Evolutionary conservation across 2,888 invertebrate genomes (phyloP).

Genomic region (Leptinotarsa juncta): DNA sequence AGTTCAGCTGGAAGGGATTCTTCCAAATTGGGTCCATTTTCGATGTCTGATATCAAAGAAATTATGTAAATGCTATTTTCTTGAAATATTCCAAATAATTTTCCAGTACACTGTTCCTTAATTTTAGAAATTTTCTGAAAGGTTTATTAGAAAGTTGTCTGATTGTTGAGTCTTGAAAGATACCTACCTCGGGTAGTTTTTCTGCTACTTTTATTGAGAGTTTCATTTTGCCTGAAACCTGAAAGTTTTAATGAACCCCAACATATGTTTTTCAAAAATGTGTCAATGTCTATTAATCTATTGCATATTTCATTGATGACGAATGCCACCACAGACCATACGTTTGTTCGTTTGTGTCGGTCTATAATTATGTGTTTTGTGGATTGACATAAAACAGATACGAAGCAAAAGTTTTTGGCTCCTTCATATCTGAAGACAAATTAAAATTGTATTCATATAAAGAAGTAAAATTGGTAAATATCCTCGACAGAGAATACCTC

Average conservation of each 20-base stretch:
- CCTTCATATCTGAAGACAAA: too few relatives aligned
- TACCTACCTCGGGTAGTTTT: slow-evolving; percentile 76
- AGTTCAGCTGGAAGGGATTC: slow-evolving; percentile 81
- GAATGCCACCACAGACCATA: too few relatives aligned
- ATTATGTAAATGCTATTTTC: slow-evolving; percentile 77
- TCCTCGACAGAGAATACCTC: too few relatives aligned
- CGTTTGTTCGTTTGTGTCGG: too few relatives aligned
- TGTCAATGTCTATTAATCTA: too few relatives aligned
- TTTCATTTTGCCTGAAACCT: not conserved
- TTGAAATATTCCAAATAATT: slow-evolving; percentile 81
- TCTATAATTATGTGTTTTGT: too few relatives aligned
- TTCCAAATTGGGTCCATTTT: slow-evolving; percentile 70
- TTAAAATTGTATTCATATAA: too few relatives aligned
- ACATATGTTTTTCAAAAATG: not conserved
- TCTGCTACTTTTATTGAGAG: slow-evolving; percentile 74
- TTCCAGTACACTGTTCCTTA: slow-evolving; percentile 74
- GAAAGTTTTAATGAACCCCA: too few relatives aligned
- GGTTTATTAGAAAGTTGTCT: not conserved
- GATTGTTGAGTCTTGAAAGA: not conserved
- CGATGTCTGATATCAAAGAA: slow-evolving; percentile 75
- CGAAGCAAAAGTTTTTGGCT: too few relatives aligned
- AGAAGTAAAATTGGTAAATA: too few relatives aligned
- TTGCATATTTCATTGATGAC: too few relatives aligned
- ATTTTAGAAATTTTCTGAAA: slow-evolving; percentile 76
- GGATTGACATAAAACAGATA: too few relatives aligned